A percentile compares a stretch with the other conserved stretches of the same genome.
Conservation (phyloP, 2,113 vertebrate species). For the Dunckerocampus dactyliophorus region DNA sequence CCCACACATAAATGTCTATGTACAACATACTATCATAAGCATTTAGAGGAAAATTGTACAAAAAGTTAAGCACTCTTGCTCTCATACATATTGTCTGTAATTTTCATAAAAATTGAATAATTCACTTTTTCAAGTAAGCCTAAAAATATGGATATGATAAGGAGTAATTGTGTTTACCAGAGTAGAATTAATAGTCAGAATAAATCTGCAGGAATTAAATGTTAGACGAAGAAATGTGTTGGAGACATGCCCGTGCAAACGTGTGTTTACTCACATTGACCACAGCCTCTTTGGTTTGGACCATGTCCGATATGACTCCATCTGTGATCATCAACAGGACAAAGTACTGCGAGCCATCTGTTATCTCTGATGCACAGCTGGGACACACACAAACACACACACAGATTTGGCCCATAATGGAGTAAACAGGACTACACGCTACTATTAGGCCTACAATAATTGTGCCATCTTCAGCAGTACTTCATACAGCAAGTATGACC, state of each 20-base stretch:
- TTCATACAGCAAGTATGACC: background rate
- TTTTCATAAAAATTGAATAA: too few relatives aligned
- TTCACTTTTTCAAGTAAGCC: too few relatives aligned
- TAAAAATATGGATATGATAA: too few relatives aligned
- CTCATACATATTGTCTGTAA: too few relatives aligned
- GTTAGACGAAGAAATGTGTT: background rate
- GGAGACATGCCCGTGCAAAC: background rate
- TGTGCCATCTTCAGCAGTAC: background rate
- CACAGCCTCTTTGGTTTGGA: constrained; percentile 95
- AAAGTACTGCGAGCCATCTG: constrained; percentile 93
- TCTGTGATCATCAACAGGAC: constrained; percentile 97
- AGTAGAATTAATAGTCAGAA: background rate
- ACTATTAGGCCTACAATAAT: background rate
- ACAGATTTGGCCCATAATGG: background rate
- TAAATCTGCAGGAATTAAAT: background rate
- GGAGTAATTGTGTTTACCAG: too few relatives aligned
- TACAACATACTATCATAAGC: too few relatives aligned
- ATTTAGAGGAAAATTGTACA: too few relatives aligned
- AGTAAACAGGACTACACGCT: background rate
- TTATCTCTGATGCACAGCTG: constrained; percentile 85
- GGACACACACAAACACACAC: constrained; percentile 15
- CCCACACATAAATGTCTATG: too few relatives aligned
- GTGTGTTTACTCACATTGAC: constrained; percentile 82
- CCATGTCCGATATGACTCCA: constrained; percentile 97
- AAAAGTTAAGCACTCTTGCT: too few relatives aligned